A percentile compares a stretch with the other conserved stretches of the same genome.
Conservation (phyloP, 2,113 vertebrate species). For the Myxocyprinus asiaticus region DNA sequence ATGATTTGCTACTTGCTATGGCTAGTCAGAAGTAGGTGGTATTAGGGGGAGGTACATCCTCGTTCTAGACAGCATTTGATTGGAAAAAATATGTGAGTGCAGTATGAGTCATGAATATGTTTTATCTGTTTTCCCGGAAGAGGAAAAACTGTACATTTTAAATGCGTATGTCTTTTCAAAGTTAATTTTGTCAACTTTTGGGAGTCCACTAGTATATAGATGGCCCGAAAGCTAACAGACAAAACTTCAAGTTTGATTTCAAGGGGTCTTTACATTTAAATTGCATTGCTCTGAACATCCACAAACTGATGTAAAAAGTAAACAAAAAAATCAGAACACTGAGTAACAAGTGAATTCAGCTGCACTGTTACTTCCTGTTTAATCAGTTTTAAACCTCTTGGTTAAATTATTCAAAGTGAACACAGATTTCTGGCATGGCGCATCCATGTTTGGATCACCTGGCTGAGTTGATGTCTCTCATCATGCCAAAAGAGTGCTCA, state of each 20-base stretch:
- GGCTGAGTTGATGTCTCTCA: constrained; percentile 23
- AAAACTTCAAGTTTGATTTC: constrained; percentile 9
- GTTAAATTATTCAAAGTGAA: background rate
- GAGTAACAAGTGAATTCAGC: background rate
- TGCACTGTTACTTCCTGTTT: constrained; percentile 11
- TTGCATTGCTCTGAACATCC: background rate
- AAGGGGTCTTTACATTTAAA: background rate
- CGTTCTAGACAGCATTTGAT: too few species aligned
- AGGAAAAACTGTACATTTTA: too few species aligned
- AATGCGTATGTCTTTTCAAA: too few species aligned
- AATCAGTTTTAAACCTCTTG: constrained; percentile 11
- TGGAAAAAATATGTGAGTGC: too few species aligned
- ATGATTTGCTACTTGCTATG: too few species aligned
- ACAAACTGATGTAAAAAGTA: constrained; percentile 1
- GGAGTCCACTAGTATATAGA: too few species aligned
- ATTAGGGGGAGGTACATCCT: too few species aligned
- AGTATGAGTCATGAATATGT: too few species aligned
- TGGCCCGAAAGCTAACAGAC: background rate
- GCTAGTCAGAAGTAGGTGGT: too few species aligned
- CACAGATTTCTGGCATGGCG: constrained; percentile 10
- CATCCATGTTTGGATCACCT: constrained; percentile 18
- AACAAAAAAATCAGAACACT: constrained; percentile 21
- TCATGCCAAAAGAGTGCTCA: constrained; percentile 7
- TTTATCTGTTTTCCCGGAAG: too few species aligned
- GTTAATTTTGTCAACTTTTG: too few species aligned